Base-by-base conservation (phyloP, 2,797 vertebrate genomes). In the Danio aesculapii region DNA sequence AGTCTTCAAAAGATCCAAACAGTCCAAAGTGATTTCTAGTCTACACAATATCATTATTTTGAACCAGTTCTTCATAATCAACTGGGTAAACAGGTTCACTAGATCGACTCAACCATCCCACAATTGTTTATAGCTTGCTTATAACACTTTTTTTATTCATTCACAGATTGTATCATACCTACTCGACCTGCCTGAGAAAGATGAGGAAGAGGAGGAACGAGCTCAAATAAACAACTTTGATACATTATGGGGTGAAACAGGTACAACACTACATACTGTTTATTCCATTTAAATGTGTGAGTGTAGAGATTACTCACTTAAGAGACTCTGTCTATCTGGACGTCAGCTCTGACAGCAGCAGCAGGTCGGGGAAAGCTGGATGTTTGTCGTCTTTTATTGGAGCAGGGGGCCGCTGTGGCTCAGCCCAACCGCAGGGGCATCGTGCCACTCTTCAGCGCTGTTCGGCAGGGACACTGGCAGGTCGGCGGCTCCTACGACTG, bases 241-340 rank as follows among this genome's bases (percentile, higher is more conserved):
- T 92, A 96, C 95, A 82, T 94, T 99, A 1, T 99, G 98, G 97
- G 97, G 98, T 88, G 98, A 99, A 88, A 99, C 98, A 90, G 98
- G 98, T 99, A 94, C 11, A 30, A 39, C 62, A 7, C 10, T 8
- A 21, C 41, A 21, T 46, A 6, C 11, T 10, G 64, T 62, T 19
- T 67, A 9, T 61, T 63, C 8, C 21, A 59, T 63, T 17, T 66
- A 19, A 52, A 14, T 19, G 9, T 9, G 14, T 10, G 14, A 30
- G 16, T 50, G 30, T 13, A 12, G 44, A 52, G 19, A 30, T 73
- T 4, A 46, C 71, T 61, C 19, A 67, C 59, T 19, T 10, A 53
- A 2, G 5, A 43, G 10, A 5, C 5, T 81, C 47, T 80, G 12
- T 81, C 57, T 63, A 8, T 17, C n/a, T 4, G 46, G 70, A 41